Conservation (phyloP, 1,140 invertebrate genomes). For the Drosophila murphyi region DNA sequence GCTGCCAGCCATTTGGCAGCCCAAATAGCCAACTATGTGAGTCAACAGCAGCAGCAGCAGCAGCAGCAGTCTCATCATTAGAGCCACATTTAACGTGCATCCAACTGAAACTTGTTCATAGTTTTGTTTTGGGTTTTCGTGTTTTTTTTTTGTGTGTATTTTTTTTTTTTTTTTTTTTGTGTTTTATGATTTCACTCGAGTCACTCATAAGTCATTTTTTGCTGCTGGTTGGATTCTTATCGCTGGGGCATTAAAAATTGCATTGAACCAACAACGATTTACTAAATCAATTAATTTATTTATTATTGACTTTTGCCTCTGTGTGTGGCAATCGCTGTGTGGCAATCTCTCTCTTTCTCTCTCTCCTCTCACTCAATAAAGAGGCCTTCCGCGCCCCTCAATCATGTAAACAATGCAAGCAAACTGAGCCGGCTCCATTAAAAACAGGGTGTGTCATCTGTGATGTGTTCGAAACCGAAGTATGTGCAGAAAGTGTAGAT, state of each 20-base stretch:
- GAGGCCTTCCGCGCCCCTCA: constrained; percentile 43
- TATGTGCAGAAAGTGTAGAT: constrained; percentile 2
- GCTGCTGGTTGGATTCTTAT: constrained; percentile 31
- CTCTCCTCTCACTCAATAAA: constrained; percentile 34
- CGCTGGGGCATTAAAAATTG: constrained; percentile 52
- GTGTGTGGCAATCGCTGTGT: constrained; percentile 65
- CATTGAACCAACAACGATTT: constrained; percentile 54
- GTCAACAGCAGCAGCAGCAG: constrained; percentile 27
- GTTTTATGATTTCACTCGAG: constrained; percentile 17
- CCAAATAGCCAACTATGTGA: constrained; percentile 77
- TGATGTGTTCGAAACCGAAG: neutral
- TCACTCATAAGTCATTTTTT: constrained; percentile 4
- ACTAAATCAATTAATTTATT: constrained; percentile 80
- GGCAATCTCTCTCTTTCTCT: constrained; percentile 67
- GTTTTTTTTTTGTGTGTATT: constrained; percentile 13
- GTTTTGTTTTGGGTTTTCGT: constrained; percentile 16
- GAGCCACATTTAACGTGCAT: constrained; percentile 15
- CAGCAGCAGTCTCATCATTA: neutral
- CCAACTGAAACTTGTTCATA: constrained; percentile 33
- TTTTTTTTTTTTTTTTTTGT: constrained; percentile 4
- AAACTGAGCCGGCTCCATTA: constrained; percentile 50
- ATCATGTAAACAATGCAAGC: constrained; percentile 71
- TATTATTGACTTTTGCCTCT: constrained; percentile 49
- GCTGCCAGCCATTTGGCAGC: constrained; percentile 60
- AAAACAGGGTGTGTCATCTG: constrained; percentile 59